Evolutionary conservation across 2,113 vertebrate species (phyloP).

Genomic region (Melanostigma gelatinosum): DNA sequence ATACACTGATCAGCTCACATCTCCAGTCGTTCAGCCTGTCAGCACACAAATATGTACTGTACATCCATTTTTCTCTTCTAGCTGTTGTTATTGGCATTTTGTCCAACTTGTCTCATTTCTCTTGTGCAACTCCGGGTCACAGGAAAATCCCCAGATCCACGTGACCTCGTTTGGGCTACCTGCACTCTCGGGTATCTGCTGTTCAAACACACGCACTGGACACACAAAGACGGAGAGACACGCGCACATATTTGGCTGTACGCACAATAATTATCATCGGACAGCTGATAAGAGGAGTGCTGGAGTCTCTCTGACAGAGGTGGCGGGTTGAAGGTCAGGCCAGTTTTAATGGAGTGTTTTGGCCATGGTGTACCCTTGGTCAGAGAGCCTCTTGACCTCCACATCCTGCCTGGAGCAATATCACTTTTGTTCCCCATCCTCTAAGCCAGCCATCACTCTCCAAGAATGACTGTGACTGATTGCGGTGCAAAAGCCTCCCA

Average conservation of each 20-base stretch:
- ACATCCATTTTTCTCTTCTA: conserved; percentile 11
- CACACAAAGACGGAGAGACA: conserved; percentile 26
- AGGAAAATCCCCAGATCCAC: conserved; percentile 32
- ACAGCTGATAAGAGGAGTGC: conserved; percentile 52
- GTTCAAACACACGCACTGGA: conserved; percentile 26
- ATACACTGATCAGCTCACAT: conserved; percentile 12
- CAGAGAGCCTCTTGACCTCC: conserved; percentile 62
- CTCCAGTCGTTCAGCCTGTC: background rate
- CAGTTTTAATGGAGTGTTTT: conserved; percentile 61
- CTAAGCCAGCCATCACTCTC: conserved; percentile 17
- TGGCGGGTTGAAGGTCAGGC: conserved; percentile 66
- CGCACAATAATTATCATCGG: conserved; percentile 49
- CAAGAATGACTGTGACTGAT: conserved; percentile 33
- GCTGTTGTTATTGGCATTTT: conserved; percentile 11
- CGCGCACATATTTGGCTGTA: conserved; percentile 19
- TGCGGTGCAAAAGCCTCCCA: background rate
- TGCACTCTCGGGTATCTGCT: conserved; percentile 40
- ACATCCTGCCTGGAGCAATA: conserved; percentile 57
- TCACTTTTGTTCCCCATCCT: conserved; percentile 49
- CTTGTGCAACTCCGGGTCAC: conserved; percentile 9
- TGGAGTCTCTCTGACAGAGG: conserved; percentile 40
- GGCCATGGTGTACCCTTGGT: conserved; percentile 46
- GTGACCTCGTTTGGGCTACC: conserved; percentile 50
- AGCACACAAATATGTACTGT: background rate
- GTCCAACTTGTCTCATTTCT: conserved; percentile 12